Percentiles rank a stretch among this genome's conserved stretches.
These are phyloP conservation scores for Halichondria panicea DNA, from an alignment of 37 sponge, comb jelly and placozoan genomes.

Conservation along the genomic window DNA sequence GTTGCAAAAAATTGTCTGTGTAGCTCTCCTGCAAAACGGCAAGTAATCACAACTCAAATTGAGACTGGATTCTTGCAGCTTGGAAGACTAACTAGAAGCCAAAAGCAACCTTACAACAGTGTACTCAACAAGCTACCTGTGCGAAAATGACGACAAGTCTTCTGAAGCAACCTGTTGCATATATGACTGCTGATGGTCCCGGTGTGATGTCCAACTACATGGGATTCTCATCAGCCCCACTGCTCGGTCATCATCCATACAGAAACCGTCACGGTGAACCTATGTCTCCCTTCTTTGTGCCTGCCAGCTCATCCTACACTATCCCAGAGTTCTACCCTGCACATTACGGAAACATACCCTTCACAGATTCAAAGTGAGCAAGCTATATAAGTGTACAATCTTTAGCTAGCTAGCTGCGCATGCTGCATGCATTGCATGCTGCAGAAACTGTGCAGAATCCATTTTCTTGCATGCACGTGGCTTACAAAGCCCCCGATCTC, in stretches of 20 bases:
- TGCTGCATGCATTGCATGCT: too few species aligned
- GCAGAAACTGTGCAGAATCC: too few species aligned
- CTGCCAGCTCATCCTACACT: conserved; percentile 19
- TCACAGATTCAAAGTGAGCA: conserved; percentile 42
- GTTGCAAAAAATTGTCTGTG: too few species aligned
- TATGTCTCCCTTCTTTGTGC: conserved; percentile 52
- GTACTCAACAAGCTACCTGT: conserved; percentile 4
- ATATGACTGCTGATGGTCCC: conserved; percentile 43
- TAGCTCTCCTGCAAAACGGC: conserved; percentile 7
- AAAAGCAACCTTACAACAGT: not conserved
- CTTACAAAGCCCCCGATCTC: too few species aligned
- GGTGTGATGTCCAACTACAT: conserved; percentile 52
- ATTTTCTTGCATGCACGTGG: too few species aligned
- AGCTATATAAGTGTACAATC: too few species aligned
- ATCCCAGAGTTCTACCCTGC: conserved; percentile 28
- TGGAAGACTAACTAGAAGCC: conserved; percentile 9
- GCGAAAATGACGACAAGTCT: conserved; percentile 29
- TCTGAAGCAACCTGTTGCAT: conserved; percentile 43
- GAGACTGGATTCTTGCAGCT: not conserved
- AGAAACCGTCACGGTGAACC: conserved; percentile 34
- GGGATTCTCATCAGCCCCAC: conserved; percentile 34
- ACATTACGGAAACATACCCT: conserved; percentile 35
- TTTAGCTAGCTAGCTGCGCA: too few species aligned
- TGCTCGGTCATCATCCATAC: conserved; percentile 42
- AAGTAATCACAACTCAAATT: not conserved